These are phyloP conservation scores for Pseudomyrmex cubaensis DNA, from an alignment of 1,140 invertebrate genomes.

Conservation along the genomic window DNA sequence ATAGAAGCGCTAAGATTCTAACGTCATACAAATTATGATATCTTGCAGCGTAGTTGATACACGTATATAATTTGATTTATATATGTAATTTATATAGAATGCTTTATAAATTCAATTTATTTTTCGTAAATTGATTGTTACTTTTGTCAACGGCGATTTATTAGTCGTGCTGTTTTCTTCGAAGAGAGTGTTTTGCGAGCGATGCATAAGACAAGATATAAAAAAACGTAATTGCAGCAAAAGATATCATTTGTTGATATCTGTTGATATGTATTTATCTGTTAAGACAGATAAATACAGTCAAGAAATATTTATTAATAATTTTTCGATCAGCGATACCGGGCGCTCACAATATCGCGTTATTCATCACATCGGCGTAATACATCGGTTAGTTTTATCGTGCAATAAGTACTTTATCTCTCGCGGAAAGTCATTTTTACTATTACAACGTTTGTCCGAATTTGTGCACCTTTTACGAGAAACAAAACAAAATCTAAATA, in stretches of 20 bases:
- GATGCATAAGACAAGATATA: neutral
- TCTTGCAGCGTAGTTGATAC: too few species aligned
- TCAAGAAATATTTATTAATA: slow-evolving; percentile 49
- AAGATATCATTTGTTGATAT: slow-evolving; percentile 33
- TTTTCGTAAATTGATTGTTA: slow-evolving; percentile 3
- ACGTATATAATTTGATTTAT: too few species aligned
- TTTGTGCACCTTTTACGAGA: slow-evolving; percentile 40
- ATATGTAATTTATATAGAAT: neutral
- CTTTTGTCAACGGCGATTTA: neutral
- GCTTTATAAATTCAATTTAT: slow-evolving; percentile 50
- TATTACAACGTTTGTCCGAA: neutral
- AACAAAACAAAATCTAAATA: slow-evolving; percentile 41
- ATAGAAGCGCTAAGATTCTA: slow-evolving; percentile 31
- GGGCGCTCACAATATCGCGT: neutral
- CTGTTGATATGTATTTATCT: too few species aligned
- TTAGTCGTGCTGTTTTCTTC: slow-evolving; percentile 5
- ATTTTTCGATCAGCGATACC: slow-evolving; percentile 24
- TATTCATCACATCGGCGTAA: neutral
- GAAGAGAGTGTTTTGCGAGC: slow-evolving; percentile 15
- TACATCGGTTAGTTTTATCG: neutral
- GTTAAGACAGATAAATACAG: slow-evolving; percentile 44
- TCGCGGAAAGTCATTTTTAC: slow-evolving; percentile 1
- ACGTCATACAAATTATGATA: neutral
- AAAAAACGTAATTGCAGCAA: neutral
- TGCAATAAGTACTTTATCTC: slow-evolving; percentile 1